Conservation (phyloP, 1,140 invertebrate genomes). For the Pseudomyrmex pallidus region DNA sequence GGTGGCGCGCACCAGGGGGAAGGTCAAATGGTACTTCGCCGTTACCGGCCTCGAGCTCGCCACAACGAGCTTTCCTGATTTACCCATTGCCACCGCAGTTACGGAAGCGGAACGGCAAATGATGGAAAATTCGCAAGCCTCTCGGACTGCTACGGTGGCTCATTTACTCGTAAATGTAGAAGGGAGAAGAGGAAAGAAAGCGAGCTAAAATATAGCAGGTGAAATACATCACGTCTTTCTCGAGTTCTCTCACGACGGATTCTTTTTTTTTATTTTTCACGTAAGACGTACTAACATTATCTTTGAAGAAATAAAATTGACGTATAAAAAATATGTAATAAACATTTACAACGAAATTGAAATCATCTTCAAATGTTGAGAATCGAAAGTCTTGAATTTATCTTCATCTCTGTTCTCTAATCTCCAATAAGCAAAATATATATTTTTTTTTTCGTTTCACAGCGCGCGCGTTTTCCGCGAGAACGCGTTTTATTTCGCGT, state of each 20-base stretch:
- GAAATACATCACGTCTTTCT: neutral
- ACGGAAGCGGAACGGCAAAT: conserved; percentile 40
- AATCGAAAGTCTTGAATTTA: too few relatives aligned
- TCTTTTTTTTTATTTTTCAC: too few relatives aligned
- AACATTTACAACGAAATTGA: too few relatives aligned
- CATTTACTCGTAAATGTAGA: conserved; percentile 35
- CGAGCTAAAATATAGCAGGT: neutral
- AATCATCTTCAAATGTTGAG: too few relatives aligned
- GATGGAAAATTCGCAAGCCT: conserved; percentile 61
- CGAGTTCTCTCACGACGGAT: too few relatives aligned
- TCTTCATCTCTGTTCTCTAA: too few relatives aligned
- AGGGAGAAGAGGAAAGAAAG: neutral
- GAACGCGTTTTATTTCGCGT: conserved; percentile 50
- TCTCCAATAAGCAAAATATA: too few relatives aligned
- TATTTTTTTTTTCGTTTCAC: too few relatives aligned
- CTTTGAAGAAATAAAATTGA: neutral
- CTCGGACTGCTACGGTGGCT: neutral
- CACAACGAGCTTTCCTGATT: conserved; percentile 59
- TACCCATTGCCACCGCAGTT: conserved; percentile 31
- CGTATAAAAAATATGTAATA: neutral
- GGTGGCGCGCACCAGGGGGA: conserved; percentile 11
- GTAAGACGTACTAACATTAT: neutral
- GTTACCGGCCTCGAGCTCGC: neutral
- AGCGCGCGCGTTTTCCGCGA: neutral
- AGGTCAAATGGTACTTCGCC: conserved; percentile 63